A percentile compares a stretch with the other conserved stretches of the same genome.
phyloP scores from a whole-genome alignment of 2,797 vertebrate species.

The Malacoraja senta region DNA sequence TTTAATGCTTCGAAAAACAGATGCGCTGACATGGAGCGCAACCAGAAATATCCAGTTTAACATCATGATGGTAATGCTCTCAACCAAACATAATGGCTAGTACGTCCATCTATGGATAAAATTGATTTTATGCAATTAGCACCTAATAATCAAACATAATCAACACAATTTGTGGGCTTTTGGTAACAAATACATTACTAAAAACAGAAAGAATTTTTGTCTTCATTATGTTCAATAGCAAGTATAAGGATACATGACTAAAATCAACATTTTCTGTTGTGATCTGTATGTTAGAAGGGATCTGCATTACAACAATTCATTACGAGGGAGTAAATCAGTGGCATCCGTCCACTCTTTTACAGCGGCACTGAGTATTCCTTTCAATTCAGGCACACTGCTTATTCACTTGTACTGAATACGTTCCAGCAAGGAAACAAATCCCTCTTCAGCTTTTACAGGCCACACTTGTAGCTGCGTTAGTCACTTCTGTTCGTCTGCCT shows the following conservation, averaged over 20 bases:
- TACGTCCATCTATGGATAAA: too few species aligned
- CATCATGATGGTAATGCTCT: too few species aligned
- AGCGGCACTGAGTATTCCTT: neutral
- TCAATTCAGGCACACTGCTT: neutral
- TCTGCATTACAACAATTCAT: neutral
- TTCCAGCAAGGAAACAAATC: neutral
- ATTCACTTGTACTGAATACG: neutral
- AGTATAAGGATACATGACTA: neutral
- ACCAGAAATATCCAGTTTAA: too few species aligned
- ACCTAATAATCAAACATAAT: too few species aligned
- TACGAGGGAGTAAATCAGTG: neutral
- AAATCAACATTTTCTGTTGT: neutral
- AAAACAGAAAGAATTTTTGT: neutral
- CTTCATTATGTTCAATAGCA: neutral
- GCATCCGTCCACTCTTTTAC: neutral
- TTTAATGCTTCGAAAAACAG: too few species aligned
- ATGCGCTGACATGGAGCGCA: too few species aligned
- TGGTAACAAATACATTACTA: too few species aligned
- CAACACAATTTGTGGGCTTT: too few species aligned
- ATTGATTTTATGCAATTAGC: too few species aligned
- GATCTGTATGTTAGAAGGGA: neutral
- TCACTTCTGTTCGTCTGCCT: slow-evolving; percentile 20
- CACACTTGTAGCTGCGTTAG: slow-evolving; percentile 1
- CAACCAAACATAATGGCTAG: too few species aligned
- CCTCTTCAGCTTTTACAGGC: slow-evolving; percentile 23